phyloP scores from a whole-genome alignment of 2,888 invertebrate genomes.

The Anarsia innoxiella region DNA sequence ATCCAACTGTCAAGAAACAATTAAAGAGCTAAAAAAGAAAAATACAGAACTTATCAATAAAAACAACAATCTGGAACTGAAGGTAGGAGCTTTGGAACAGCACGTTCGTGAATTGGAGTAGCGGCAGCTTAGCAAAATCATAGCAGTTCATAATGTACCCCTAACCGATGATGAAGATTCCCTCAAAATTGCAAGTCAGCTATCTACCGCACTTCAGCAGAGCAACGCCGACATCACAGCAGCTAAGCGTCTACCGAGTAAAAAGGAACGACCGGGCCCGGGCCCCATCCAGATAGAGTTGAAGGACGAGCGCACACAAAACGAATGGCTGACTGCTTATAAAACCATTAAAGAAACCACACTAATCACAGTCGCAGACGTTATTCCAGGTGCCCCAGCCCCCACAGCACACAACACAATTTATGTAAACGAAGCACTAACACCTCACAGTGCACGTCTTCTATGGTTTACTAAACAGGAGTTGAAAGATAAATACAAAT shows the following conservation, averaged over 20 bases:
- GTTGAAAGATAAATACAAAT: slow-evolving; percentile 6
- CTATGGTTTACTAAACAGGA: slow-evolving; percentile 24
- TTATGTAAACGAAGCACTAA: slow-evolving; percentile 9
- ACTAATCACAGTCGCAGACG: background rate
- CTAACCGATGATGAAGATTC: background rate
- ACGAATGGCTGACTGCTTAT: background rate
- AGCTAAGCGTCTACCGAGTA: background rate
- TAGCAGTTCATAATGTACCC: slow-evolving; percentile 14
- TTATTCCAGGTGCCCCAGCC: background rate
- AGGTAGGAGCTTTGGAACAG: slow-evolving; percentile 16
- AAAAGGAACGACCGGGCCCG: background rate
- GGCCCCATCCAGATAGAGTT: background rate
- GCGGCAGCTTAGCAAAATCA: slow-evolving; percentile 5
- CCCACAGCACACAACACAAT: background rate
- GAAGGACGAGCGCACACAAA: background rate
- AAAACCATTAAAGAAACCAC: background rate
- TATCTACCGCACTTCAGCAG: slow-evolving; percentile 7
- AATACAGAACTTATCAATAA: slow-evolving; percentile 3
- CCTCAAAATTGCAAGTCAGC: background rate
- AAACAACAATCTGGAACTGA: slow-evolving; percentile 8
- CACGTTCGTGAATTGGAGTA: slow-evolving; percentile 17
- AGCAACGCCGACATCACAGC: background rate
- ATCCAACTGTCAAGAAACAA: background rate
- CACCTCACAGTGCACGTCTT: slow-evolving; percentile 5
- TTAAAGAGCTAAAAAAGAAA: slow-evolving; percentile 3